These are phyloP conservation scores for Cephus rjabovi DNA, from an alignment of 2,888 invertebrate species.

Conservation along the genomic window DNA sequence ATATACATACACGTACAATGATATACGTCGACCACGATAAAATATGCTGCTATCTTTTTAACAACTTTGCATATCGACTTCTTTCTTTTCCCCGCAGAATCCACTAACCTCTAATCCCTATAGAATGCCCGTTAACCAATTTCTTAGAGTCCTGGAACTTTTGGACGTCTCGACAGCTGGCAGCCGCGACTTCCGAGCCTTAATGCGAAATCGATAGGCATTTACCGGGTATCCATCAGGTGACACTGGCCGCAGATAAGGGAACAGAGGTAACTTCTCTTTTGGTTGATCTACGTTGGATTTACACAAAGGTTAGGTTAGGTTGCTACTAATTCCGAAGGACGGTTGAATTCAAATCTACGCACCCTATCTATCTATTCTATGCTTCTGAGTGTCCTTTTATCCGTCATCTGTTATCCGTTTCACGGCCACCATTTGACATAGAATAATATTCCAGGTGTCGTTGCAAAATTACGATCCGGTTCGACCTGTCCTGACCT, in stretches of 20 bases:
- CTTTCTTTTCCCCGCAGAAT: neutral
- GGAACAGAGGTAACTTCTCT: neutral
- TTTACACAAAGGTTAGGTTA: neutral
- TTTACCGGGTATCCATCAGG: neutral
- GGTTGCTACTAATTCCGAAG: neutral
- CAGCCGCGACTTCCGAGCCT: neutral
- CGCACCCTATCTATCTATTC: neutral
- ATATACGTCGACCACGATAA: neutral
- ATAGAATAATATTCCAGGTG: neutral
- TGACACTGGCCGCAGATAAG: neutral
- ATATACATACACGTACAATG: neutral
- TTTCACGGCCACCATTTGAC: neutral
- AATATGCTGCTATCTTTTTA: neutral
- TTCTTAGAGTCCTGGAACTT: neutral
- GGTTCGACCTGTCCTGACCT: neutral
- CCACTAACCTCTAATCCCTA: neutral
- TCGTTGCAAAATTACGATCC: neutral
- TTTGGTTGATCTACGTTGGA: neutral
- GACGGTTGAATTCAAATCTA: neutral
- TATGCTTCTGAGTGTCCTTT: neutral
- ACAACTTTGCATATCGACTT: neutral
- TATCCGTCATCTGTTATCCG: neutral
- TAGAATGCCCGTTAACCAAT: neutral
- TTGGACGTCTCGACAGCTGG: neutral
- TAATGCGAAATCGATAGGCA: conserved; percentile 6